Evolutionary conservation across 2,888 invertebrate species (phyloP).

Genomic region (Euzophera pinguis): DNA sequence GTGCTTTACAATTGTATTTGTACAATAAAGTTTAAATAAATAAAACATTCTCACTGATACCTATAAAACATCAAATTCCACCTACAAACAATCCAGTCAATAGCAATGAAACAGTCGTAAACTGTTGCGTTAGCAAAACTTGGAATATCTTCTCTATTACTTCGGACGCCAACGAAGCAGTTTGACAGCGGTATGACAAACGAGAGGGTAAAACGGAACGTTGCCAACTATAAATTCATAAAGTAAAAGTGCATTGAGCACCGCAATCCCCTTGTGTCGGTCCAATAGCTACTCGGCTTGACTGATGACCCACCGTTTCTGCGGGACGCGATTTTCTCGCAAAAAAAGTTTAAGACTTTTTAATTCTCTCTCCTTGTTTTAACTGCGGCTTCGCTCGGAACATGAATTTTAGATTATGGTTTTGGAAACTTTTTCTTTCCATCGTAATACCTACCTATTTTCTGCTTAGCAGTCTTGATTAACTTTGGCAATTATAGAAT

Average conservation of each 20-base stretch:
- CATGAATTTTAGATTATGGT: constrained; percentile 25
- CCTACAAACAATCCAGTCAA: constrained; percentile 2
- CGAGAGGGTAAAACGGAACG: constrained; percentile 49
- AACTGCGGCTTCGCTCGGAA: constrained; percentile 20
- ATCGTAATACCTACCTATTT: constrained; percentile 7
- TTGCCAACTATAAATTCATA: constrained; percentile 53
- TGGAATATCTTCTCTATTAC: constrained; percentile 9
- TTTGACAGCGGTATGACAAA: constrained; percentile 49
- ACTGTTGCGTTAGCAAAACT: constrained; percentile 10
- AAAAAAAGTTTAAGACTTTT: constrained; percentile 22
- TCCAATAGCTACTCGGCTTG: constrained; percentile 54
- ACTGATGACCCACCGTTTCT: constrained; percentile 44
- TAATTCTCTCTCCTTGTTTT: constrained; percentile 25
- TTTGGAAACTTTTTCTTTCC: constrained; percentile 16
- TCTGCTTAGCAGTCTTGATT: constrained; percentile 1
- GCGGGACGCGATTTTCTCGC: constrained; percentile 42
- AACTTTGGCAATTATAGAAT: neutral
- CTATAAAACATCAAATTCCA: constrained; percentile 1
- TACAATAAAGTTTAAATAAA: too few relatives aligned
- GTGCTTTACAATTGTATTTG: too few relatives aligned
- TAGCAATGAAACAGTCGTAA: constrained; percentile 7
- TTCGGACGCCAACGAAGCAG: constrained; percentile 12
- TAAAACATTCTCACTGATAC: neutral
- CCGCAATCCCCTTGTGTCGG: constrained; percentile 46
- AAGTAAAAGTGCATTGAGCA: constrained; percentile 57